Conservation (phyloP, 2,797 vertebrate genomes). For the Columba guinea region DNA sequence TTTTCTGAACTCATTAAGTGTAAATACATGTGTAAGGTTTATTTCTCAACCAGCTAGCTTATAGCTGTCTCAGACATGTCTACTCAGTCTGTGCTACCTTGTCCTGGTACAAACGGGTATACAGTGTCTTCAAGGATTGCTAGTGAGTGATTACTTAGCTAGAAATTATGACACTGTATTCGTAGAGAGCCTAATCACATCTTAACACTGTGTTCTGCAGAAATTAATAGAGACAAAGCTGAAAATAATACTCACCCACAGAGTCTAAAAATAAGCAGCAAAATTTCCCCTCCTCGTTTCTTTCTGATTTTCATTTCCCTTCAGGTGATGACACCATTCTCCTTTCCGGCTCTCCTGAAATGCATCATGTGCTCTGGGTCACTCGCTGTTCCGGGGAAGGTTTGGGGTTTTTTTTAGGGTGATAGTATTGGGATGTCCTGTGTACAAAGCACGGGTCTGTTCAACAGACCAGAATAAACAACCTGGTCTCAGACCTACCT, state of each 20-base stretch:
- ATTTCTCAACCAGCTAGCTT: background rate
- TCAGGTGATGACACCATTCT: slow-evolving; percentile 57
- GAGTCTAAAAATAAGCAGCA: slow-evolving; percentile 67
- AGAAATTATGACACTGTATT: slow-evolving; percentile 3
- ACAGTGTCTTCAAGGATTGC: background rate
- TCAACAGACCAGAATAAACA: background rate
- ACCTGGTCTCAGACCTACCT: background rate
- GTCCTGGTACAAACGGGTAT: background rate
- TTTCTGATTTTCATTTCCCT: slow-evolving; percentile 61
- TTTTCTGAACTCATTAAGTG: background rate
- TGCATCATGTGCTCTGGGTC: slow-evolving; percentile 2
- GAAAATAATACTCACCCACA: slow-evolving; percentile 67
- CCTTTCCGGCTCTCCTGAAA: slow-evolving; percentile 50
- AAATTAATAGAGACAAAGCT: slow-evolving; percentile 51
- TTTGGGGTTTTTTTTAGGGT: background rate
- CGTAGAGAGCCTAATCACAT: slow-evolving; percentile 24
- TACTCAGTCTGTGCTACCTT: background rate
- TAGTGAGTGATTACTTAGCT: background rate
- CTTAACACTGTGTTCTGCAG: slow-evolving; percentile 45
- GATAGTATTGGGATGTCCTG: background rate
- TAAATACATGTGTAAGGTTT: background rate
- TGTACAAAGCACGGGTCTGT: background rate
- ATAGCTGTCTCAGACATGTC: background rate
- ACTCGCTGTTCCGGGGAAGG: background rate
- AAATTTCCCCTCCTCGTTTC: slow-evolving; percentile 69